These are phyloP conservation scores for Denticeps clupeoides DNA, from an alignment of 2,797 vertebrate species.

Conservation along the genomic window DNA sequence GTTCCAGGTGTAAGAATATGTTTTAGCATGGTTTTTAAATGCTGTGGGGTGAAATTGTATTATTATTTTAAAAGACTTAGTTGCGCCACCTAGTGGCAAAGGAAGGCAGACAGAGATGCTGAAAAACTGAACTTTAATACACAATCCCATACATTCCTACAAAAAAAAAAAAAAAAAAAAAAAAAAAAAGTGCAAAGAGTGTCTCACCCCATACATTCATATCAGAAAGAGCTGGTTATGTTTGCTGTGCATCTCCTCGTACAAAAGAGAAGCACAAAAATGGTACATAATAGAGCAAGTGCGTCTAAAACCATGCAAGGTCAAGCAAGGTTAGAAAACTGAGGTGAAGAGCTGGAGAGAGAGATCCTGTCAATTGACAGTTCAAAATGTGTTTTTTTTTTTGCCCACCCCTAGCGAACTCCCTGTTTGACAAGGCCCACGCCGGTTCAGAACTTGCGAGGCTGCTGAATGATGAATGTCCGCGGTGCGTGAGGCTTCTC, in stretches of 20 bases:
- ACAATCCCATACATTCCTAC: background rate
- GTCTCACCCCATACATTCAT: conserved; percentile 20
- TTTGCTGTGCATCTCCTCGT: no score
- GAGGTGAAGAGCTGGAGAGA: background rate
- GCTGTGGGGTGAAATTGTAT: no score
- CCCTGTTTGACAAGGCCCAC: conserved; percentile 30
- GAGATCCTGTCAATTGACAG: conserved; percentile 15
- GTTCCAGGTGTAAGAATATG: background rate
- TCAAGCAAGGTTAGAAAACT: conserved; percentile 7
- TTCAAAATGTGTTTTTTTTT: conserved; percentile 17
- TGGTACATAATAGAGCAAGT: no score
- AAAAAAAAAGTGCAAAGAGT: conserved; percentile 32
- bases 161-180: background rate
- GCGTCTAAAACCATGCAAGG: no score
- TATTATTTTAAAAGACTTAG: no score
- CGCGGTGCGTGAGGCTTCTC: conserved; percentile 67
- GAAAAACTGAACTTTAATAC: conserved; percentile 5
- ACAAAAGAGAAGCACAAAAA: no score
- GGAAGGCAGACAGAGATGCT: background rate
- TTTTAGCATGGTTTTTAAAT: no score
- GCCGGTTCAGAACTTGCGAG: conserved; percentile 69
- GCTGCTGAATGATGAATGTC: conserved; percentile 80
- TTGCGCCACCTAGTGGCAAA: conserved; percentile 33
- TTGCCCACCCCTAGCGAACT: no score
- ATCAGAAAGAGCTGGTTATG: no score